Conservation (phyloP, 2,888 invertebrate species). For the Dendrolimus pini region DNA sequence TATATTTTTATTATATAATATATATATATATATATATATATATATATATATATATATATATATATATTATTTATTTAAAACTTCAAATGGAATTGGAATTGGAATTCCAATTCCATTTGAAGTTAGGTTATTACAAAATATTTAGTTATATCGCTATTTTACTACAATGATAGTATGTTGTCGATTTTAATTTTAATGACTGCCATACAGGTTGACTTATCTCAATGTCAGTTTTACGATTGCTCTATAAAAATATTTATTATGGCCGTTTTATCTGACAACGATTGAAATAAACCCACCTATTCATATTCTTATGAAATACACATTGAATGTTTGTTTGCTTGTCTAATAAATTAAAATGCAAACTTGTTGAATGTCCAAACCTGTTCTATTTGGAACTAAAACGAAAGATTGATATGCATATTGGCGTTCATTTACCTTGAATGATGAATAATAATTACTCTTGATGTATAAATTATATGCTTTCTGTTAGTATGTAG, state of each 20-base stretch:
- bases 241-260: slow-evolving; percentile 64
- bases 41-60: too few relatives aligned
- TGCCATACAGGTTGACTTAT: slow-evolving; percentile 40
- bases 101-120: too few relatives aligned
- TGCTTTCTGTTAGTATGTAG: slow-evolving; percentile 48
- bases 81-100: too few relatives aligned
- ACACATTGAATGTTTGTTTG: slow-evolving; percentile 49
- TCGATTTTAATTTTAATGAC: slow-evolving; percentile 58
- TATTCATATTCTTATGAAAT: slow-evolving; percentile 65
- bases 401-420: slow-evolving; percentile 62
- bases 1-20: too few relatives aligned
- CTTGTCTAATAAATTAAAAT: slow-evolving; percentile 46
- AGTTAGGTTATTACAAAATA: neutral
- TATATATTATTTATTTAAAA: too few relatives aligned
- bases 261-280: slow-evolving; percentile 56
- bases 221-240: slow-evolving; percentile 51
- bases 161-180: slow-evolving; percentile 46
- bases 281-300: slow-evolving; percentile 51
- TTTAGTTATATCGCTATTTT: slow-evolving; percentile 30
- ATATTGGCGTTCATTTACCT: slow-evolving; percentile 62
- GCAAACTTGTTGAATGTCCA: slow-evolving; percentile 42
- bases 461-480: slow-evolving; percentile 49
- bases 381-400: slow-evolving; percentile 53
- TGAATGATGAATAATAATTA: slow-evolving; percentile 66
- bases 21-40: too few relatives aligned